phyloP scores from a whole-genome alignment of 2,797 vertebrate genomes.

The Leptoclinus maculatus region DNA sequence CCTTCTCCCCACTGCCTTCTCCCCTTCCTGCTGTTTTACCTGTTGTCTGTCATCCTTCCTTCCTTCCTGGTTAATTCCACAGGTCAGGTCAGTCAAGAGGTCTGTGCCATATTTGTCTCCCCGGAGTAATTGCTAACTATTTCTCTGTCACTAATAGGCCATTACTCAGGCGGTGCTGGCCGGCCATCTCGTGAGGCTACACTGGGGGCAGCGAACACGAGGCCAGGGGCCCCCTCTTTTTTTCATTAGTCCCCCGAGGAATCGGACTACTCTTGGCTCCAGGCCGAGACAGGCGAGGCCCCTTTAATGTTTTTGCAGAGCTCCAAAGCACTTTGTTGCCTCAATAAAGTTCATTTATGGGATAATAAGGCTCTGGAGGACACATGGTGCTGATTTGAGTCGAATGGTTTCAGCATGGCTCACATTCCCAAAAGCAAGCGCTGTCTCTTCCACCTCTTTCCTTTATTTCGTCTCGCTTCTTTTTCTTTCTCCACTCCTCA shows the following conservation, averaged over 20 bases:
- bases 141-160: conserved; percentile 75
- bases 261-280: conserved; percentile 56
- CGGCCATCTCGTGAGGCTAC: conserved; percentile 49
- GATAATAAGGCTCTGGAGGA: conserved; percentile 84
- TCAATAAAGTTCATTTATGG: conserved; percentile 88
- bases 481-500: conserved; percentile 69
- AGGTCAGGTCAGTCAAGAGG: conserved; percentile 64
- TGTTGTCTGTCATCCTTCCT: conserved; percentile 67
- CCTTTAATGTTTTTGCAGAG: conserved; percentile 82
- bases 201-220: conserved; percentile 54
- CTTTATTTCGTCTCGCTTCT: conserved; percentile 57
- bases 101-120: conserved; percentile 71
- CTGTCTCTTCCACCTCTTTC: conserved; percentile 42
- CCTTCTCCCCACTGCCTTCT: not conserved
- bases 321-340: conserved; percentile 87
- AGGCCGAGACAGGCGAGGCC: conserved; percentile 72
- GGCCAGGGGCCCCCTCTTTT: conserved; percentile 53
- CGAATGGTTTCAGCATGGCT: conserved; percentile 86
- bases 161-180: conserved; percentile 63
- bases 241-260: conserved; percentile 78
- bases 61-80: conserved; percentile 68
- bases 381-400: conserved; percentile 88
- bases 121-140: conserved; percentile 68
- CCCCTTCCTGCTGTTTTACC: conserved; percentile 57
- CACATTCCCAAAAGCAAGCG: conserved; percentile 68